Evolutionary conservation across 2,797 vertebrate species (phyloP), one percentile per base, ranked within the genome.

Genomic region (Peromyscus attwateri): DNA sequence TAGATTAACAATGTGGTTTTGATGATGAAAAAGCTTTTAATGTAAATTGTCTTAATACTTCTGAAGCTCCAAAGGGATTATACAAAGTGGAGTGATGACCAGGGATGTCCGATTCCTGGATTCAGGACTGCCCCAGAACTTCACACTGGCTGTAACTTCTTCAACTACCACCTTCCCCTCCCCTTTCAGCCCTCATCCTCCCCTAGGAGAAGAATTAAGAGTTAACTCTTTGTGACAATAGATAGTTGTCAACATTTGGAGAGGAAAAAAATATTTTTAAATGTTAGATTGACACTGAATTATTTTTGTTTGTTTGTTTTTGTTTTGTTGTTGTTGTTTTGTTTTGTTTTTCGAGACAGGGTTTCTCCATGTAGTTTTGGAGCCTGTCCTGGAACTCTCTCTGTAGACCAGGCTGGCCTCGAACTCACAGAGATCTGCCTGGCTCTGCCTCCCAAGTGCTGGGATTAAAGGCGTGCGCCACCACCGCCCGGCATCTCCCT

Each of bases 1-100:
- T 73, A 92, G 49, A 91, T 96, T 90, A 96, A 79, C 93, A 94
- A 90, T 57, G 77, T 96, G 95, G 92, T 23, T 93, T 91, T 95
- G 81, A 96, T 43, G 46, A 92, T 93, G 66, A 94, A 90, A 95
- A 93, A 3, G 0, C 37, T 55, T 91, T 91, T 95, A 16, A 88
- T 77, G 31, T 88, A 96, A 95, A 94, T 94, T 94, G 60, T 91
- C 66, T 81, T 89, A 79, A 79, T 89, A 71, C 40, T 95, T 94
- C 77, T 92, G 60, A 93, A 83, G 96, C 82, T 92, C 11, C 75
- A 96, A 89, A 92, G 55, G 37, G 79, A 92, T 94, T 91, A 40
- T 43, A 87, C 89, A 49, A 29, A 83, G 57, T 52, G 76, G 55
- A 93, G 4, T 82, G 68, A 85, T 73, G 73, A 87, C 19, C 46